A percentile compares a stretch with the other conserved stretches of the same genome.
phyloP scores from a whole-genome alignment of 2,113 vertebrate genomes.

The Anhinga rufa region DNA sequence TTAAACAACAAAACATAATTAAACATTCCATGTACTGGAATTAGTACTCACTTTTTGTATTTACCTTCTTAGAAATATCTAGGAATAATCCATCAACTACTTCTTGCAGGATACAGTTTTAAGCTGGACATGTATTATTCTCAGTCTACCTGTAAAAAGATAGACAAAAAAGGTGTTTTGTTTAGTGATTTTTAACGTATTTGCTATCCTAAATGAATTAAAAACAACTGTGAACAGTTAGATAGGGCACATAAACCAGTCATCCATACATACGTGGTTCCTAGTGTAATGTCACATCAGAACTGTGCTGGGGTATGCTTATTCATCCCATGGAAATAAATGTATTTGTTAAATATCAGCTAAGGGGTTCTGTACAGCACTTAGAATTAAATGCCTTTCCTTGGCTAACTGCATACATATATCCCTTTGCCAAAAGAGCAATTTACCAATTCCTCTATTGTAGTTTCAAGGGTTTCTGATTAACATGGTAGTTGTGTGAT shows the following conservation, averaged over 20 bases:
- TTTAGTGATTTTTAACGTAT: neutral
- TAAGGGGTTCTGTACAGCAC: neutral
- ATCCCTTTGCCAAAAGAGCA: neutral
- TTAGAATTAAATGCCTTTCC: neutral
- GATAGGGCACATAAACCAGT: neutral
- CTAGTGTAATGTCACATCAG: neutral
- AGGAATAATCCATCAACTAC: conserved; percentile 78
- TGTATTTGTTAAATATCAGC: neutral
- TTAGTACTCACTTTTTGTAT: conserved; percentile 65
- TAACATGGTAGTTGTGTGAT: neutral
- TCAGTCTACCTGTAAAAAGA: conserved; percentile 78
- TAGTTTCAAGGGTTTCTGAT: neutral
- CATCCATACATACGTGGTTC: neutral
- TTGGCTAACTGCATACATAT: neutral
- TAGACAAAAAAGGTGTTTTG: neutral
- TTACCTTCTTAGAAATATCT: conserved; percentile 67
- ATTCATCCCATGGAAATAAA: neutral
- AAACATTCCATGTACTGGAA: conserved; percentile 1
- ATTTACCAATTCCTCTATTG: neutral
- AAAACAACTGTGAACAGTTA: neutral
- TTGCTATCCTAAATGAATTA: neutral
- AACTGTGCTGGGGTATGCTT: neutral
- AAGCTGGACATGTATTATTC: conserved; percentile 55
- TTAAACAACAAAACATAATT: conserved; percentile 7
- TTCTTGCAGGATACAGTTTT: conserved; percentile 56